Base-by-base conservation (phyloP, 2,113 vertebrate genomes). In the Indicator maculatus region DNA sequence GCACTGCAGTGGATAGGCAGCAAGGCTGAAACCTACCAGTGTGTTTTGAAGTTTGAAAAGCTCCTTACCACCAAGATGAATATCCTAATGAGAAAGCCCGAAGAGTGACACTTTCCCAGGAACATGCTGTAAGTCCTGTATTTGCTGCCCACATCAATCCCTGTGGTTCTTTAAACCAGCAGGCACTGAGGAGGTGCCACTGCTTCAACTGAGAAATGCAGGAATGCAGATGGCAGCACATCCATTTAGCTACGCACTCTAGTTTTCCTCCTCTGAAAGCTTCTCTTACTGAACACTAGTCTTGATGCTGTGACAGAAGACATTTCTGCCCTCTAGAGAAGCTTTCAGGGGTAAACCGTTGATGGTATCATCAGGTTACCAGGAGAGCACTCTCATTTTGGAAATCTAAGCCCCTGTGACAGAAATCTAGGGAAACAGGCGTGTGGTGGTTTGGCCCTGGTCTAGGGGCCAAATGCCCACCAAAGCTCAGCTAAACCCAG, bases 41-140 rank as follows among this genome's bases (percentile, higher is more conserved):
- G 16, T 0, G 1, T 47, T 88, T 88, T 63, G 44, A 11, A 70
- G 23, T 77, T 50, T 55, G 76, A 70, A 71, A 89, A 63, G 56
- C 17, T 67, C 38, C 60, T 55, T 53, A n/a, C 30, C 81, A 50
- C 71, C 20, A 78, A 36, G 23, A 63, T 70, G 8, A 91, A 55
- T 45, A 74, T 81, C 74, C 47, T 18, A 31, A 55, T 12, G 15
- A 88, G 28, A 58, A 88, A 72, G 41, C 17, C 2, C 2, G 53
- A 88, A 85, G 67, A 64, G 33, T 26, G n/a, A 77, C n/a, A 33
- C 23, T 67, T 92, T 16, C 80, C 70, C 64, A 83, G 82, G 53
- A 91, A 77, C 30, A 58, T 20, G 8, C 16, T 66, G 52, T 23
- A 84, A 33, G 30, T 91, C 45, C 65, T 66, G 0, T 33, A 39